A percentile compares a stretch with the other conserved stretches of the same genome.
Conservation (phyloP, 1,140 invertebrate species). For the Drosophila tani region DNA sequence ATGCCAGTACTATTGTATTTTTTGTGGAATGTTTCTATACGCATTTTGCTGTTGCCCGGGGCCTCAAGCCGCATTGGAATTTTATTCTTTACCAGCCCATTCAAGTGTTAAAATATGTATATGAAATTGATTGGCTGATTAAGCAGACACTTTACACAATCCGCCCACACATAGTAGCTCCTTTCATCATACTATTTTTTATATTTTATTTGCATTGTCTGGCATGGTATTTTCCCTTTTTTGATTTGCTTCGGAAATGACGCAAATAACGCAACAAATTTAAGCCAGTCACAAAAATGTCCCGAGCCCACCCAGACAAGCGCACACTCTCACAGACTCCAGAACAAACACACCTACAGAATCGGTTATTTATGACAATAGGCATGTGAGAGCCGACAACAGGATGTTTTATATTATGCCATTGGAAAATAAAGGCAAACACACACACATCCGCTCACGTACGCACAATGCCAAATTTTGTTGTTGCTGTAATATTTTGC, state of each 20-base stretch:
- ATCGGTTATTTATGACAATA: slow-evolving; percentile 69
- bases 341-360: slow-evolving; percentile 53
- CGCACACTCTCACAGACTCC: slow-evolving; percentile 30
- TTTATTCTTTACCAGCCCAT: slow-evolving; percentile 59
- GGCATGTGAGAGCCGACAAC: slow-evolving; percentile 63
- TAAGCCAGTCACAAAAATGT: slow-evolving; percentile 70
- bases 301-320: slow-evolving; percentile 13
- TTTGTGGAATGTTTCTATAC: slow-evolving; percentile 26
- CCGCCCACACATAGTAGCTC: slow-evolving; percentile 15
- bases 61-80: slow-evolving; percentile 47
- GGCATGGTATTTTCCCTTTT: slow-evolving; percentile 60
- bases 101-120: slow-evolving; percentile 80
- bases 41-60: slow-evolving; percentile 22
- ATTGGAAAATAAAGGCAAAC: slow-evolving; percentile 51
- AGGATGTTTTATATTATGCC: slow-evolving; percentile 80
- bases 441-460: slow-evolving; percentile 43
- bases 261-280: slow-evolving; percentile 81
- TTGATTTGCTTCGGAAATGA: slow-evolving; percentile 80
- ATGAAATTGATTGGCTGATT: slow-evolving; percentile 81
- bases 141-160: slow-evolving; percentile 55
- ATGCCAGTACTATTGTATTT: not conserved
- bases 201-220: slow-evolving; percentile 32
- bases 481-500: slow-evolving; percentile 63
- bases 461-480: slow-evolving; percentile 33
- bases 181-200: slow-evolving; percentile 21